Evolutionary conservation across 2,888 invertebrate genomes (phyloP), one percentile per base, ranked within the genome.

Genomic region (Drosophila limbata): DNA sequence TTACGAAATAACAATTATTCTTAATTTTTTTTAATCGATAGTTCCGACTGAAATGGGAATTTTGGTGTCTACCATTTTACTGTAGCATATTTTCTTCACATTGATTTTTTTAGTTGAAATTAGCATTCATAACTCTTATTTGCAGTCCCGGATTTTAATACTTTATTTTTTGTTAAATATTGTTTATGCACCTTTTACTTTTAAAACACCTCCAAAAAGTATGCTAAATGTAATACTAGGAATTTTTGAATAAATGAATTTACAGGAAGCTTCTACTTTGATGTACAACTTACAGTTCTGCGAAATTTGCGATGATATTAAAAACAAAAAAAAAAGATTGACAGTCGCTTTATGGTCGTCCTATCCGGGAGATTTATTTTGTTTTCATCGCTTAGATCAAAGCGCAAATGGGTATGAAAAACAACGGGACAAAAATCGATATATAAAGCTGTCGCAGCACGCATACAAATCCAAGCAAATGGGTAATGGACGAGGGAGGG

Each of bases 371-470:
- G 60, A 69, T 69, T 77, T 77, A 69, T 78, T 53, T 77, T 80
- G 79, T 71, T 81, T 81, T 69, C 67, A 68, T 68, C 69, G 74
- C 52, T 81, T 69, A 68, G 83, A 84, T 73, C 68, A 76, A 73
- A 84, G 77, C 73, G 64, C 73, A 81, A 72, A 72, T 70, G 73
- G 69, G 64, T 55, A 37, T 51, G 31, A 48, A 73, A 60, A 65
- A 53, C 60, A 79, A 61, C 52, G 66, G 70, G 64, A 65, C 57
- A 63, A 84, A 84, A 88, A 84, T 84, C 84, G 77, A 84, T 84
- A 84, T 48, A 84, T 84, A 59, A 48, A 53, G 64, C 60, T 76
- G 57, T 68, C 76, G 64, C 64, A 65, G 74, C 76, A 73, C 78
- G 78, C 76, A 73, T 73, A 69, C 55, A 67, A 61, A 60, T 52